phyloP scores from a whole-genome alignment of 2,797 vertebrate genomes.

The Rhinichthys osculus region DNA sequence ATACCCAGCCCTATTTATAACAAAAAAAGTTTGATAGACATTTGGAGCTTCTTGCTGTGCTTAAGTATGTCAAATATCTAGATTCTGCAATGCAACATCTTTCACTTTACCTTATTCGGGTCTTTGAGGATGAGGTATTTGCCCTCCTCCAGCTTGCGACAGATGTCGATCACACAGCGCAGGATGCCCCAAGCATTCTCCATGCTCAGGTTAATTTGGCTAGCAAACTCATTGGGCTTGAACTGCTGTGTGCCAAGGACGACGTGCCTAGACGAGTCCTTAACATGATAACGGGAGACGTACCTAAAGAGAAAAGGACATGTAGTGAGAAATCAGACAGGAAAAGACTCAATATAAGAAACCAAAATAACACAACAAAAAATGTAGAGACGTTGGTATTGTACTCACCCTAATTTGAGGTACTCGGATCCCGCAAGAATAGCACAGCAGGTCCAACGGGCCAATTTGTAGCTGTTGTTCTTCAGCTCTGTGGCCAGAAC shows the following conservation, averaged over 20 bases:
- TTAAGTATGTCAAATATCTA: not conserved
- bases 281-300: slow-evolving; percentile 95
- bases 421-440: slow-evolving; percentile 96
- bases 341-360: not conserved
- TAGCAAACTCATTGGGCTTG: slow-evolving; percentile 98
- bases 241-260: slow-evolving; percentile 98
- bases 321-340: not conserved
- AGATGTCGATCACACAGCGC: slow-evolving; percentile 96
- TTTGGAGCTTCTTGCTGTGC: not conserved
- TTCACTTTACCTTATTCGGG: slow-evolving; percentile 90
- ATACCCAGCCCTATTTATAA: not conserved
- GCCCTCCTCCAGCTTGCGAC: slow-evolving; percentile 98
- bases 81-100: not conserved
- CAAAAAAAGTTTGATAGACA: not conserved
- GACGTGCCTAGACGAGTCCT: slow-evolving; percentile 95
- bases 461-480: slow-evolving; percentile 99
- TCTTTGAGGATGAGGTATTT: slow-evolving; percentile 99
- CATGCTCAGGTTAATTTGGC: slow-evolving; percentile 99
- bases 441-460: slow-evolving; percentile 97
- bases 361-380: not conserved
- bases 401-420: slow-evolving; percentile 85
- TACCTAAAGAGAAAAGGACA: slow-evolving; percentile 77
- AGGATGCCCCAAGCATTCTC: slow-evolving; percentile 99
- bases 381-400: not conserved
- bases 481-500: slow-evolving; percentile 98